phyloP scores from a whole-genome alignment of 2,888 invertebrate genomes.

The Apeira syringaria region DNA sequence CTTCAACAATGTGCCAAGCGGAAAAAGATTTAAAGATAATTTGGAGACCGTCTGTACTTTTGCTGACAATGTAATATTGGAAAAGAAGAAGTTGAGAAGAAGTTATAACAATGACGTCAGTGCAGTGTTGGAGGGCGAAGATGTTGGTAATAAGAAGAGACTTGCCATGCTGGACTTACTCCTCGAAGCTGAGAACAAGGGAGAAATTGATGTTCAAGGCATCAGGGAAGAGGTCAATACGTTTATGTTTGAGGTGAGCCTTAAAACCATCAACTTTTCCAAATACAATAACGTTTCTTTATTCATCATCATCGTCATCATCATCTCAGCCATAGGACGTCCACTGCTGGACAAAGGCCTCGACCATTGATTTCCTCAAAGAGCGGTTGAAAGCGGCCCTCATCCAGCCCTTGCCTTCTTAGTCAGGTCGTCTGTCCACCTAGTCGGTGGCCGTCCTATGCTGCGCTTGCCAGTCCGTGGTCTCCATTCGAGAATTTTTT shows the following conservation, averaged over 20 bases:
- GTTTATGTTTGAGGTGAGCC: slow-evolving; percentile 78
- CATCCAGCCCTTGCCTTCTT: no score
- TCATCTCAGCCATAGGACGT: no score
- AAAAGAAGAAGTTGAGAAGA: slow-evolving; percentile 51
- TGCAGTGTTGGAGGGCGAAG: slow-evolving; percentile 15
- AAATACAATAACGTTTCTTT: no score
- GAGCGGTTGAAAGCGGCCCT: no score
- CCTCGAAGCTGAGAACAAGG: slow-evolving; percentile 82
- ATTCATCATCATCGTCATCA: no score
- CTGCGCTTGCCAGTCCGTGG: no score
- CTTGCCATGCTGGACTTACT: slow-evolving; percentile 87
- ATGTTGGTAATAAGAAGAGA: slow-evolving; percentile 61
- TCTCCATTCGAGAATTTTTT: no score
- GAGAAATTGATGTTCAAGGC: slow-evolving; percentile 83
- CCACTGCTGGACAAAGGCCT: no score
- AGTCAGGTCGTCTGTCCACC: no score
- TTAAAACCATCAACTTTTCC: neutral
- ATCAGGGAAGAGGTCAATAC: slow-evolving; percentile 89
- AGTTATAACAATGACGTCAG: slow-evolving; percentile 12
- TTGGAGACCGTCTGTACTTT: slow-evolving; percentile 76
- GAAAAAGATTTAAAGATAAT: slow-evolving; percentile 69
- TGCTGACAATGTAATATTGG: slow-evolving; percentile 79
- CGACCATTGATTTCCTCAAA: no score
- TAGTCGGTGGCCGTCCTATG: no score
- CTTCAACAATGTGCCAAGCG: slow-evolving; percentile 67